Base-by-base conservation (phyloP, 2,113 vertebrate species). In the Alethe castanea region DNA sequence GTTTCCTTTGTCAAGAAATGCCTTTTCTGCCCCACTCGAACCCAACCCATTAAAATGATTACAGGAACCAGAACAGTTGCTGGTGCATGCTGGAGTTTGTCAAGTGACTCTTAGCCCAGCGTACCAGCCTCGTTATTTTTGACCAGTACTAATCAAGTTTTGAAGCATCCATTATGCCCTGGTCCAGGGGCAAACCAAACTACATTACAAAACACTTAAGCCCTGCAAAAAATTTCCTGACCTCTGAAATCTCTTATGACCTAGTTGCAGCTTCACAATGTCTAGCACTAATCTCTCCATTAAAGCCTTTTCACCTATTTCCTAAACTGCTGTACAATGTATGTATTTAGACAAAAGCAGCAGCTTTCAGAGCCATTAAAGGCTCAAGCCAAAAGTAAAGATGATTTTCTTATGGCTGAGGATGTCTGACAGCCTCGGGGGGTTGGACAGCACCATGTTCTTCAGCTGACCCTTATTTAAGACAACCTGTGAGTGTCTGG, bases 301-400 rank as follows among this genome's bases (percentile, higher is more conserved):
- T 98, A 98, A 98, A 97, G 97, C 96, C 96, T 97, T 92, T 97
- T 92, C 94, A 97, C 97, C 98, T 97, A 94, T 94, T 97, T 96
- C 94, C 93, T 78, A 91, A 96, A 92, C 35, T 36, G 94, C 94
- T 66, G 79, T 62, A 88, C 71, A 36, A 94, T 94, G 91, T 97
- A 79, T 95, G 96, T 96, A 96, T 98, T 98, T 97, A 97, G 97
- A 96, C 93, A 96, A 94, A 97, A 97, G 73, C 97, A 95, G 86
- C 96, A 92, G 98, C 97, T 98, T 98, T 98, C 84, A 96, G 86
- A 95, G 66, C 94, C 98, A 98, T 98, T 98, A 98, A 98, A 98
- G 95, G 98, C 97, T 98, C 97, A 98, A 86, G 88, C 88, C 53
- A 65, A 95, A 95, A 95, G 91, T 94, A 97, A 98, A 98, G 97